Percentiles rank a stretch among this genome's conserved stretches.
phyloP scores from a whole-genome alignment of 2,888 invertebrate genomes.

The Cryptophagus acutangulus region DNA sequence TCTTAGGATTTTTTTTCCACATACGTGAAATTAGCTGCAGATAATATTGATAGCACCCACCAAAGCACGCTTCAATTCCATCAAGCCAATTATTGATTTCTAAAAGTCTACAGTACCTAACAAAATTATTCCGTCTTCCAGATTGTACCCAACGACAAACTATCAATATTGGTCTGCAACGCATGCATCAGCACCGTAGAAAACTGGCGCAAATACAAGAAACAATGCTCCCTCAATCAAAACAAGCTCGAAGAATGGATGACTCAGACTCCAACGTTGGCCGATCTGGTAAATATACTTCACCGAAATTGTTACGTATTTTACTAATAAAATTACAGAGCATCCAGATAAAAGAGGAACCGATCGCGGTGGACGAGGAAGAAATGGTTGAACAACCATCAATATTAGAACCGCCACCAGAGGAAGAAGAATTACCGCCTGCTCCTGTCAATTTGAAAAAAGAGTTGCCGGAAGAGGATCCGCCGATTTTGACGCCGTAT shows the following conservation, averaged over 20 bases:
- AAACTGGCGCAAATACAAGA: slow-evolving; percentile 63
- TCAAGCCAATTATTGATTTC: not conserved
- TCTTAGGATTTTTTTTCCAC: too few species aligned
- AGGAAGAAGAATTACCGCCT: slow-evolving; percentile 7
- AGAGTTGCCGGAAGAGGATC: slow-evolving; percentile 6
- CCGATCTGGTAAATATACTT: too few species aligned
- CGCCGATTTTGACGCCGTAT: slow-evolving; percentile 4
- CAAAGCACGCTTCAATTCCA: not conserved
- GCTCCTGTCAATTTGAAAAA: slow-evolving; percentile 7
- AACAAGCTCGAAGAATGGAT: slow-evolving; percentile 59
- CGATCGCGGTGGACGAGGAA: slow-evolving; percentile 18
- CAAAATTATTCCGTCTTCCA: not conserved
- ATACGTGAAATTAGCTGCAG: too few species aligned
- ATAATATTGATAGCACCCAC: too few species aligned
- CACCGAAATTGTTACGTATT: slow-evolving; percentile 12
- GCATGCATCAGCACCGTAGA: slow-evolving; percentile 61
- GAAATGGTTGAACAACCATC: slow-evolving; percentile 4
- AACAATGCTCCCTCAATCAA: slow-evolving; percentile 61
- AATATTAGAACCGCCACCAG: not conserved
- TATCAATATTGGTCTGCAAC: slow-evolving; percentile 62
- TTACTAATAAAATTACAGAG: slow-evolving; percentile 26
- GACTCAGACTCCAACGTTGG: too few species aligned
- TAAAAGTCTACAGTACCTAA: not conserved
- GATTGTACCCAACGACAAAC: slow-evolving; percentile 55
- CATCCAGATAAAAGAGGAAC: slow-evolving; percentile 41